Percentiles rank a stretch among this genome's conserved stretches.
phyloP scores from a whole-genome alignment of 2,797 vertebrate genomes.

The Myotis pilosus region DNA sequence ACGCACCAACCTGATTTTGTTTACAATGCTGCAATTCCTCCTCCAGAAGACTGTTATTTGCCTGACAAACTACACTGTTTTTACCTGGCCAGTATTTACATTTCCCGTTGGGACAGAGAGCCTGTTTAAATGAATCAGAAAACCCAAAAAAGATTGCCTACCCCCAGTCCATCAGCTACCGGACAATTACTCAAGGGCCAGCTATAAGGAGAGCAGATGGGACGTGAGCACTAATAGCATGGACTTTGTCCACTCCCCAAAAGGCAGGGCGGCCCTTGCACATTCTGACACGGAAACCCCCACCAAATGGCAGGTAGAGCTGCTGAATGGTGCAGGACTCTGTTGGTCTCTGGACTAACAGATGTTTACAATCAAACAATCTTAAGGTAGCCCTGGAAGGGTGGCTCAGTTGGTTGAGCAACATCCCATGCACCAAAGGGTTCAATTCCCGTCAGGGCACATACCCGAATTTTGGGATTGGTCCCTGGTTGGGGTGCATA shows the following conservation, averaged over 20 bases:
- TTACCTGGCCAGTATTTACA: conserved; percentile 58
- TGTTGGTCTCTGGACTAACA: background rate
- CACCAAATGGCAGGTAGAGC: conserved; percentile 68
- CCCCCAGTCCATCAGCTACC: conserved; percentile 82
- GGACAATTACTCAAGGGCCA: conserved; percentile 86
- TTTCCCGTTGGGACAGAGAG: conserved; percentile 77
- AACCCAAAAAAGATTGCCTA: conserved; percentile 80
- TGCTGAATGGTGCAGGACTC: conserved; percentile 12
- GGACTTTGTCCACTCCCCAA: conserved; percentile 72
- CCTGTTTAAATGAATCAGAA: conserved; percentile 85
- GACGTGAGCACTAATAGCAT: conserved; percentile 67
- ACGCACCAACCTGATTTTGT: background rate
- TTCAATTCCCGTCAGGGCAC: background rate
- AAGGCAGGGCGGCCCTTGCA: conserved; percentile 61
- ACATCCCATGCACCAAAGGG: background rate
- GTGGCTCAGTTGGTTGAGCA: background rate
- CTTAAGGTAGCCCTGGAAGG: background rate
- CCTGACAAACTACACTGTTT: conserved; percentile 71
- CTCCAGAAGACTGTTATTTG: conserved; percentile 68
- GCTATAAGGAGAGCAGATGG: conserved; percentile 86
- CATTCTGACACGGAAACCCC: conserved; percentile 66
- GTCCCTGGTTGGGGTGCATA: background rate
- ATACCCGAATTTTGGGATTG: background rate
- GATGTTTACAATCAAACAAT: conserved; percentile 48
- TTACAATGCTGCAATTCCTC: conserved; percentile 23